Evolutionary conservation across 2,113 vertebrate species (phyloP).

Genomic region (Tyrannus savana): DNA sequence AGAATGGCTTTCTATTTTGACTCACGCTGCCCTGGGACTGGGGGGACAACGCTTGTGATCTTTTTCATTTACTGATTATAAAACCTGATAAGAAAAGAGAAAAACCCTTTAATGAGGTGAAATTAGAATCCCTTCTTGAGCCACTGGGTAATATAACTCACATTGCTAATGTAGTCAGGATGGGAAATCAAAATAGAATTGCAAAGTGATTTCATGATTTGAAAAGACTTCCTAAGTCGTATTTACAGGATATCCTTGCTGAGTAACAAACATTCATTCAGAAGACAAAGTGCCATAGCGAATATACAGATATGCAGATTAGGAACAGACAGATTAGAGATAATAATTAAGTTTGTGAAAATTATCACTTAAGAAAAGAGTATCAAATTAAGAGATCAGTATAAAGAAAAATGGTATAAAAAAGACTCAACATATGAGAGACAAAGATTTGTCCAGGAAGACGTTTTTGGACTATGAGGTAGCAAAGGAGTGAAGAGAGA

Average conservation of each 20-base stretch:
- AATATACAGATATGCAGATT: neutral
- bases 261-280: neutral
- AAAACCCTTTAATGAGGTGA: slow-evolving; percentile 62
- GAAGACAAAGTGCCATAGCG: neutral
- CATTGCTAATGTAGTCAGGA: neutral
- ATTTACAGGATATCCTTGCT: slow-evolving; percentile 1
- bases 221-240: neutral
- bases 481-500: neutral
- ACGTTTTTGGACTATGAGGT: neutral
- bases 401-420: neutral
- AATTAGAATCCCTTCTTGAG: slow-evolving; percentile 41
- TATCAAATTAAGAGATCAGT: neutral
- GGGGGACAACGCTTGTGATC: slow-evolving; percentile 58
- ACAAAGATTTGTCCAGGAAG: neutral
- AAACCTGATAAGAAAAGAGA: slow-evolving; percentile 69
- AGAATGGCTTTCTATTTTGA: slow-evolving; percentile 51
- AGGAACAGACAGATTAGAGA: neutral
- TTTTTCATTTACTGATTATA: slow-evolving; percentile 78
- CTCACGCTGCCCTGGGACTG: slow-evolving; percentile 39
- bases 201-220: neutral
- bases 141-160: slow-evolving; percentile 7
- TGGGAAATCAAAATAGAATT: neutral
- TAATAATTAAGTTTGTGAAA: neutral
- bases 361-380: neutral
- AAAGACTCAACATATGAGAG: neutral